Evolutionary conservation across 2,113 vertebrate species (phyloP).

Genomic region (Coregonus clupeaformis): DNA sequence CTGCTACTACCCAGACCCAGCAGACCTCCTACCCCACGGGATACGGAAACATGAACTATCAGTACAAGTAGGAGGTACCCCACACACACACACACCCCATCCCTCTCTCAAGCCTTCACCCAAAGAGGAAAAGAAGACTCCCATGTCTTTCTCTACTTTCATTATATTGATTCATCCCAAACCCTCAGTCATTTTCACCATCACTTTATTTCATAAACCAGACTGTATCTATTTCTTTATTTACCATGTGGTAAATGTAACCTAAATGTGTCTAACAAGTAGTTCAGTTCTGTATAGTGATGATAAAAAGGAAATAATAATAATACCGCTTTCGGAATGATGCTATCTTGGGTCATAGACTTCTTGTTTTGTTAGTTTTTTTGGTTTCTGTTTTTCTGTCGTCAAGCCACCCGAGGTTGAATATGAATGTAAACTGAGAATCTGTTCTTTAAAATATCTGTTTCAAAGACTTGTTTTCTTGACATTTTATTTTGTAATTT

Average conservation of each 20-base stretch:
- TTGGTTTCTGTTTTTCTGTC: background rate
- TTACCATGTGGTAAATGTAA: background rate
- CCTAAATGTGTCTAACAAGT: background rate
- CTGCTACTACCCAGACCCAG: slow-evolving; percentile 22
- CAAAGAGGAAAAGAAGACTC: background rate
- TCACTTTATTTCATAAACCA: background rate
- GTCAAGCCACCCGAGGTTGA: slow-evolving; percentile 18
- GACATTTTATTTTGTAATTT: slow-evolving; percentile 3
- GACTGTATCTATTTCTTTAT: background rate
- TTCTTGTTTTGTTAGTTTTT: background rate
- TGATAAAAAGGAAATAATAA: background rate
- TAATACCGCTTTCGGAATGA: background rate
- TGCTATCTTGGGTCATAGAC: slow-evolving; percentile 8
- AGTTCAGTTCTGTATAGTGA: background rate
- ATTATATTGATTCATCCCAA: background rate
- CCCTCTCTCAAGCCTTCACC: background rate
- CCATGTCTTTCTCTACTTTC: background rate
- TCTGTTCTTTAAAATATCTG: background rate
- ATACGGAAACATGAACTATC: slow-evolving; percentile 7
- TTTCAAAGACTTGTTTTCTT: slow-evolving; percentile 14
- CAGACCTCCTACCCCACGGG: slow-evolving; percentile 40
- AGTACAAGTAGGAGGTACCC: background rate
- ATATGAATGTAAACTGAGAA: slow-evolving; percentile 21
- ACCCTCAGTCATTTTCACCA: background rate
- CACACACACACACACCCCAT: background rate